phyloP scores from a whole-genome alignment of 2,113 vertebrate species.

The Oophaga pumilio region DNA sequence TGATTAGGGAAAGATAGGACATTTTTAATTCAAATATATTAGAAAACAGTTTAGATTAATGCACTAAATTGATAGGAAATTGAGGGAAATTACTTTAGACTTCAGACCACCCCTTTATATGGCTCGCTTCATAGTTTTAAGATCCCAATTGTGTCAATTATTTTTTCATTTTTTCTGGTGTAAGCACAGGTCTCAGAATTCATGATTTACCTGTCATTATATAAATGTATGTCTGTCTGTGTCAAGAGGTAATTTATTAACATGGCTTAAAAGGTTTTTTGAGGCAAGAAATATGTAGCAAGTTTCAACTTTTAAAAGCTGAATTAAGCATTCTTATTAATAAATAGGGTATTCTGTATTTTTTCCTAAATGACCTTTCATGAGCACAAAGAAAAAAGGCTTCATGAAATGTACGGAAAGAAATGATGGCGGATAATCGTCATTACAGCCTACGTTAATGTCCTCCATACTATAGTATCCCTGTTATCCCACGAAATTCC shows the following conservation, averaged over 20 bases:
- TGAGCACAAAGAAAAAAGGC: not conserved
- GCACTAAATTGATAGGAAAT: too few relatives aligned
- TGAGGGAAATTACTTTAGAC: too few relatives aligned
- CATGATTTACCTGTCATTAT: not conserved
- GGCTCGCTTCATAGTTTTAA: too few relatives aligned
- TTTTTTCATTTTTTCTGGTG: too few relatives aligned
- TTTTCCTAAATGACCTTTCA: constrained; percentile 15
- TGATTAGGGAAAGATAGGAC: too few relatives aligned
- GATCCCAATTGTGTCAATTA: too few relatives aligned
- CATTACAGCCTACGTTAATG: not conserved
- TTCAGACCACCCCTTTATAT: too few relatives aligned
- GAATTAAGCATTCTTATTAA: not conserved
- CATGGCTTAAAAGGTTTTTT: not conserved
- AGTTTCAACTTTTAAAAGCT: not conserved
- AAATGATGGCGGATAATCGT: not conserved
- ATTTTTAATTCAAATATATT: too few relatives aligned
- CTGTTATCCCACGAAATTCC: constrained; percentile 21
- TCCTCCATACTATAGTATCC: not conserved
- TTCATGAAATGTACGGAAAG: not conserved
- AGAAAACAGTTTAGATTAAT: too few relatives aligned
- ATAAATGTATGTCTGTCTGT: not conserved
- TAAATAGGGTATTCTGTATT: not conserved
- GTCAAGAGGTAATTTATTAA: not conserved
- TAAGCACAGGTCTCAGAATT: not conserved
- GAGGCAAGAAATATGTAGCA: not conserved